Conservation (phyloP, 2,797 vertebrate species). For the Cossypha heuglini region DNA sequence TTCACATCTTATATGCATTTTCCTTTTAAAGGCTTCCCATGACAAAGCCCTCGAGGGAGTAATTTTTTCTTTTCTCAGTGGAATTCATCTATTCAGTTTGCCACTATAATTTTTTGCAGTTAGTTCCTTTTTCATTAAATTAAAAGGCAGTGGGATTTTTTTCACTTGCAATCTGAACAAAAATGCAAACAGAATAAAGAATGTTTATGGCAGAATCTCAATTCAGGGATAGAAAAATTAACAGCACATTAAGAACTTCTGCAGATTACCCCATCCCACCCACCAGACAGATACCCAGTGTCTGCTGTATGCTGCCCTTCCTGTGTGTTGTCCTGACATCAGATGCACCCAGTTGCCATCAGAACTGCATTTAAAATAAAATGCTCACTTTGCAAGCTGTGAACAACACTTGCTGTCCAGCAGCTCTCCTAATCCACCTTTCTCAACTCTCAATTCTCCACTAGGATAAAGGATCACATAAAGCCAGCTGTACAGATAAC, state of each 20-base stretch:
- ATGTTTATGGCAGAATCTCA: not conserved
- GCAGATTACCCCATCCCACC: not conserved
- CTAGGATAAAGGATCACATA: conserved; percentile 3
- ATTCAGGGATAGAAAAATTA: not conserved
- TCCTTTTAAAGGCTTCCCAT: not conserved
- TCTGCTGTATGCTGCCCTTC: not conserved
- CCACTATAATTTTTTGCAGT: not conserved
- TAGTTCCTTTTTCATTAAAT: not conserved
- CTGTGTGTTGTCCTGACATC: not conserved
- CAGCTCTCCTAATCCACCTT: conserved; percentile 28
- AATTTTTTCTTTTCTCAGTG: not conserved
- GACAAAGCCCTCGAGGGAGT: not conserved
- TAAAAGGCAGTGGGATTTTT: not conserved
- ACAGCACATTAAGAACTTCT: not conserved
- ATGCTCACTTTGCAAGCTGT: not conserved
- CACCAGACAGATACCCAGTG: not conserved
- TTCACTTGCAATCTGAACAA: not conserved
- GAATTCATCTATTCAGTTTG: conserved; percentile 1
- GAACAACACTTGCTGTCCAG: not conserved
- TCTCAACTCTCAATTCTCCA: not conserved
- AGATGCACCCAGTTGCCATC: not conserved
- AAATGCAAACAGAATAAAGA: not conserved
- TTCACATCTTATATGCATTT: not conserved
- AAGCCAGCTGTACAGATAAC: conserved; percentile 20
- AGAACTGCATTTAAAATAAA: conserved; percentile 9